Base-by-base conservation (phyloP, 2,113 vertebrate genomes). In the Eretmochelys imbricata region DNA sequence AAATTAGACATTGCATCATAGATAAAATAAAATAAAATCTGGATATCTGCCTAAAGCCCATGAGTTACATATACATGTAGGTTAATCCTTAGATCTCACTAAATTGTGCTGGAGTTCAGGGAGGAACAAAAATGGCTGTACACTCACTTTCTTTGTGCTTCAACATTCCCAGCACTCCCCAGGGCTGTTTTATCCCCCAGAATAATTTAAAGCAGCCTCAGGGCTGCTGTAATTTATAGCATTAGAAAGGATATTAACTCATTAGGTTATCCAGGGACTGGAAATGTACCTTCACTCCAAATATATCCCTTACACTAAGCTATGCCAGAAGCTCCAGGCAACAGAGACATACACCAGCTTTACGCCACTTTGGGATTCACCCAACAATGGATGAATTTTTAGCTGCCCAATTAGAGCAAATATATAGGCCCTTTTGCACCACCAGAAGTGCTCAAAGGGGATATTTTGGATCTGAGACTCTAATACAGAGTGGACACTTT, bases 281-380 rank as follows among this genome's bases (percentile, higher is more conserved):
- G 48, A 1, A 1, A 62, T 27, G 10, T 35, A 38, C 0, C 0
- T 80, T 12, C 25, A 22, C 3, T n/a, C 31, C 20, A 65, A 10
- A 10, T 1, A 2, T 20, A 69, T 42, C 25, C 48, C 29, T 19
- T 12, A 29, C 31, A 79, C n/a, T 79, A 5, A 54, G 50, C 10
- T 53, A 1, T 27, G 76, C 46, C 49, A 59, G 29, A 8, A 59
- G 49, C 24, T 80, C 25, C 46, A 55, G 35, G 22, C 9, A 42
- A 8, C 1, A 0, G 54, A 25, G 90, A 50, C 31, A 82, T 35
- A 11, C 42, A 24, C 3, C 49, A 54, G 10, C 76, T 24, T 29
- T 89, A 38, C 17, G n/a, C 6, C 62, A 35, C 1, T 0, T 50
- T 75, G 31, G 9, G n/a, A 31, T 49, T 42, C 11, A 69, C 25